Percentiles rank a stretch among this genome's conserved stretches.
These are phyloP conservation scores for Heliothis peltigera DNA, from an alignment of 2,888 invertebrate genomes.

Conservation along the genomic window DNA sequence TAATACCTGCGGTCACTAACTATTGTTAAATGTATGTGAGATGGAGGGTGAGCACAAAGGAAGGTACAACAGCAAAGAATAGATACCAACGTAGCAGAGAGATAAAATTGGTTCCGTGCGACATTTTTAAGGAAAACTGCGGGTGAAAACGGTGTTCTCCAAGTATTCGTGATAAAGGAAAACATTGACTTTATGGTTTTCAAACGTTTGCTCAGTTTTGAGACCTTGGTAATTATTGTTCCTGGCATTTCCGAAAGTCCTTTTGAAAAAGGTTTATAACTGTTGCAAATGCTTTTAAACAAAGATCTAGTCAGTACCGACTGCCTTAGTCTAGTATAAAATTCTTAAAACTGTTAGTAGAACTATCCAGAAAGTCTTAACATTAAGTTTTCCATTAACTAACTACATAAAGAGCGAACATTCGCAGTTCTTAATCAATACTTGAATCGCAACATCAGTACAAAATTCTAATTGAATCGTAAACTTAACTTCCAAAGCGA, in stretches of 20 bases:
- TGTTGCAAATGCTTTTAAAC: too few species aligned
- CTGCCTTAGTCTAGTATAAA: too few species aligned
- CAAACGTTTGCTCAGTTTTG: slow-evolving; percentile 1
- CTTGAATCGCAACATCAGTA: slow-evolving; percentile 18
- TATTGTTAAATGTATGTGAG: slow-evolving; percentile 5
- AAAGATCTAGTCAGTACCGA: too few species aligned
- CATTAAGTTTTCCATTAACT: slow-evolving; percentile 26
- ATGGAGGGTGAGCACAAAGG: slow-evolving; percentile 42
- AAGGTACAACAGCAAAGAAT: slow-evolving; percentile 17
- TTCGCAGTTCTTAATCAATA: slow-evolving; percentile 15
- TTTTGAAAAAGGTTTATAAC: too few species aligned
- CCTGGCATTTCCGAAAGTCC: not conserved
- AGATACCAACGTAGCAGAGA: slow-evolving; percentile 21
- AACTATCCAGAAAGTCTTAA: slow-evolving; percentile 6
- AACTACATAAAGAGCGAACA: slow-evolving; percentile 19
- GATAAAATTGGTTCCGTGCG: slow-evolving; percentile 33
- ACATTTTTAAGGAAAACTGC: slow-evolving; percentile 39
- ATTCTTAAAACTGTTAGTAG: too few species aligned
- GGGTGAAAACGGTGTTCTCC: slow-evolving; percentile 3
- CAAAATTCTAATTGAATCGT: slow-evolving; percentile 24
- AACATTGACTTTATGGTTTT: slow-evolving; percentile 14
- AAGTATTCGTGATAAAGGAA: slow-evolving; percentile 35
- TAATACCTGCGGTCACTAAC: not conserved
- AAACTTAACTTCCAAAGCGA: slow-evolving; percentile 22
- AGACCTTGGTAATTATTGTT: not conserved